Evolutionary conservation across 2,113 vertebrate species (phyloP).

Genomic region (Urocynchramus pylzowi): DNA sequence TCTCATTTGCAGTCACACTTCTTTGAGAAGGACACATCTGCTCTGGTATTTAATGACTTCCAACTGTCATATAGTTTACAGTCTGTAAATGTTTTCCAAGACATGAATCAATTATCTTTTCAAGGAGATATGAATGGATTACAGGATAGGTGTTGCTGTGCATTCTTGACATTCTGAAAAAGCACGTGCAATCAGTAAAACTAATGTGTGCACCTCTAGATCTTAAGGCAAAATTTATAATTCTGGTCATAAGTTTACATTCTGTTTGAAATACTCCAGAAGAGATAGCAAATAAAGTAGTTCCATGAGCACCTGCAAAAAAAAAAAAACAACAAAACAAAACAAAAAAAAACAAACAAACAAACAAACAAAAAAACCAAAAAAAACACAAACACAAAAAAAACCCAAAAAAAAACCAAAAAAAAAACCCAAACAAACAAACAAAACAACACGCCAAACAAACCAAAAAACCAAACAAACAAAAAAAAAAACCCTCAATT

Average conservation of each 20-base stretch:
- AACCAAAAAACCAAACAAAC: too few relatives aligned
- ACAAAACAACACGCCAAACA: too few relatives aligned
- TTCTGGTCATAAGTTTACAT: background rate
- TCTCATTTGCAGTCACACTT: background rate
- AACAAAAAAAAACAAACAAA: fast-evolving
- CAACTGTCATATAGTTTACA: background rate
- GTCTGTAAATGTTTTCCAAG: background rate
- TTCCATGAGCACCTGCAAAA: background rate
- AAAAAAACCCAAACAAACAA: fast-evolving
- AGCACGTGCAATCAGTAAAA: background rate
- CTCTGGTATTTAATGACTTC: background rate
- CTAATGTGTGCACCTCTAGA: background rate
- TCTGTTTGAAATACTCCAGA: background rate
- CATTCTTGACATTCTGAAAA: background rate
- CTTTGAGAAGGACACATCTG: background rate
- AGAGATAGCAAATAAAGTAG: background rate
- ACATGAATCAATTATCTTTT: background rate
- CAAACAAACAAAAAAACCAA: fast-evolving
- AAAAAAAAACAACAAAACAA: too few relatives aligned
- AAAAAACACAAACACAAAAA: fast-evolving
- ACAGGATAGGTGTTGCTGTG: background rate
- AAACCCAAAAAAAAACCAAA: fast-evolving
- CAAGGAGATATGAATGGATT: background rate
- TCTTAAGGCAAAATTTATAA: background rate
- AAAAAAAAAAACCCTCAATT: fast-evolving